phyloP scores from a whole-genome alignment of 2,888 invertebrate genomes.

The Eilema caniola region DNA sequence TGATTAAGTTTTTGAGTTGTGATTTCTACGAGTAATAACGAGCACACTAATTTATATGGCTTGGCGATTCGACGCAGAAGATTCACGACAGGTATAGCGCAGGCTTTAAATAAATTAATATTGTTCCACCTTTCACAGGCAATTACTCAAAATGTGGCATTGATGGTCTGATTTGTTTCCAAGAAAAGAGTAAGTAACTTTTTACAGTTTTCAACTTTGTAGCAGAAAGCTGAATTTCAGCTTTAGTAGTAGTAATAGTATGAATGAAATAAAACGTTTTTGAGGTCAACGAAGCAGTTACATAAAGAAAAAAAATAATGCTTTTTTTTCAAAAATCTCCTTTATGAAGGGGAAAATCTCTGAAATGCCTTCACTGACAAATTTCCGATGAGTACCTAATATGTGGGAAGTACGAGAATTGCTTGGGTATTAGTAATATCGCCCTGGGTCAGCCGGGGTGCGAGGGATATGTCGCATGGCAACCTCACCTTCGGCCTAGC shows the following conservation, averaged over 20 bases:
- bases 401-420: not conserved
- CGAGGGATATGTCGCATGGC: no score
- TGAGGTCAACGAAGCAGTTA: no score
- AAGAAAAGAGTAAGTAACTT: slow-evolving; percentile 68
- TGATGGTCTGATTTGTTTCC: slow-evolving; percentile 85
- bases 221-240: not conserved
- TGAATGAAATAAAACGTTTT: no score
- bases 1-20: not conserved
- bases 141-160: slow-evolving; percentile 80
- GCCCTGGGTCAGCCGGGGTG: no score
- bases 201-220: not conserved
- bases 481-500: no score
- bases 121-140: slow-evolving; percentile 66
- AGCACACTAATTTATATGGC: no score
- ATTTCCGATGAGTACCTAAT: not conserved
- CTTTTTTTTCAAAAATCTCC: not conserved
- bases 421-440: not conserved
- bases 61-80: no score
- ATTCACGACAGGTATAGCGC: not conserved
- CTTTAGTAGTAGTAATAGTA: no score
- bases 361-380: not conserved
- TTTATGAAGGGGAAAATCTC: not conserved
- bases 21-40: no score
- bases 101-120: not conserved
- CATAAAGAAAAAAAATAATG: not conserved